Base-by-base conservation (phyloP, 2,797 vertebrate genomes). In the Petrocephalus sullivani region DNA sequence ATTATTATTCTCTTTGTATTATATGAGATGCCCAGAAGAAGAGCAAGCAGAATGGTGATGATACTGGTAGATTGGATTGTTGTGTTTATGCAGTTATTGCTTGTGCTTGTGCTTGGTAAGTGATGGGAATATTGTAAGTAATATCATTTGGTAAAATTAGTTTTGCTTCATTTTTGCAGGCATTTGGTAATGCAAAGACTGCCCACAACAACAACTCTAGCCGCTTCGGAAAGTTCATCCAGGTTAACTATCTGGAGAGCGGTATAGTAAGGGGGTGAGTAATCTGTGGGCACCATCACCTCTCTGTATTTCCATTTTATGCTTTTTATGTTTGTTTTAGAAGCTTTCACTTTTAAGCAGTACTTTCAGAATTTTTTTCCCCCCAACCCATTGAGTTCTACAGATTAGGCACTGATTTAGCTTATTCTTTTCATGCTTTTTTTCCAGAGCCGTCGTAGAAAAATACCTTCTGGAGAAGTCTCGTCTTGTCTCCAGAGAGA, bases 131-230 rank as follows among this genome's bases (percentile, higher is more conserved):
- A 5, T 75, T 46, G 28, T 67, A 33, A 41, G 67, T 75, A 75
- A 78, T 46, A 41, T 4, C 33, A 1, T 12, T 46, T 21, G 21
- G 4, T 54, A 28, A 60, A 60, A 37, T 71, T 78, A 41, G 14
- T 84, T 84, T 53, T 4, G 23, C 21, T 46, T 61, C 0, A 9
- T 21, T 0, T 87, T 86, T 46, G 2, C 94, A 99, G 98, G 98
- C 98, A 16, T 99, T 99, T 87, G 98, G 98, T 85, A 99, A 99
- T 0, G 98, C 98, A 84, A 99, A 99, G 94, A 99, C 98, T 0
- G 98, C 98, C 41, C 98, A 99, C 92, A 99, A 99, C 95, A 98
- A 99, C 94, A 99, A 99, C 93, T 99, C 98, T 91, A 99, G 98
- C 91, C 97, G 98, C 41, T 99, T 99, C 71, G 98, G 98, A 85